Base-by-base conservation (phyloP, 2,888 invertebrate genomes). In the Nomada ferruginata region DNA sequence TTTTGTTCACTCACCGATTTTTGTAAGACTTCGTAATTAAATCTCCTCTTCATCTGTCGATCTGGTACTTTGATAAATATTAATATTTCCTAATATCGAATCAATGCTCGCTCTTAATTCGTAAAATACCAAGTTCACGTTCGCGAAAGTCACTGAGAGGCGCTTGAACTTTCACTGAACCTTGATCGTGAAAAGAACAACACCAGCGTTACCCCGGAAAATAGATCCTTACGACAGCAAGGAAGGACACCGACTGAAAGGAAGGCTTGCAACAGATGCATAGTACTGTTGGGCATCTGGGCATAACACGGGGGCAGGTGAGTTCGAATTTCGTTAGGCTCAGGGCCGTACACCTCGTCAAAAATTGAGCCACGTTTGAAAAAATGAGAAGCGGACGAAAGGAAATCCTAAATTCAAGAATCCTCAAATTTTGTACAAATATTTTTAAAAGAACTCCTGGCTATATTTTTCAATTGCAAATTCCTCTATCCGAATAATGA, bases 291-390 rank as follows among this genome's bases (percentile, higher is more conserved):
- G 85, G 80, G 89, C 90, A 89, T 81, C 91, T 86, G 86, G 84
- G 87, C 90, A 88, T 89, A 85, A 89, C 91, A 87, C 80, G 82
- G 80, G 86, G 90, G 91, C 91, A 91, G 90, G 91, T 91, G 91
- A 90, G 91, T 89, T 88, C 79, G 85, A 88, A 89, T 88, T 89
- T 90, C 89, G 90, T 90, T 87, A 79, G 77, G 74, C 84, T 87
- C 85, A 87, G 88, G 88, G 80, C 83, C 82, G 85, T 85, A 81
- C 23, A 29, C 50, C 15, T 42, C 42, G 18, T 74, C 36, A 50
- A 20, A 53, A 13, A 15, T 23, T 53, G 53, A 7, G 3, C 1
- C 47, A 13, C 1, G 47, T 13, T 47, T 15, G 47, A 47, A 15
- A 47, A 47, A 11, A 55, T 15, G 53, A 15, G 10, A 2, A 66